Conservation (phyloP, 2,797 vertebrate species). For the Huso huso region DNA sequence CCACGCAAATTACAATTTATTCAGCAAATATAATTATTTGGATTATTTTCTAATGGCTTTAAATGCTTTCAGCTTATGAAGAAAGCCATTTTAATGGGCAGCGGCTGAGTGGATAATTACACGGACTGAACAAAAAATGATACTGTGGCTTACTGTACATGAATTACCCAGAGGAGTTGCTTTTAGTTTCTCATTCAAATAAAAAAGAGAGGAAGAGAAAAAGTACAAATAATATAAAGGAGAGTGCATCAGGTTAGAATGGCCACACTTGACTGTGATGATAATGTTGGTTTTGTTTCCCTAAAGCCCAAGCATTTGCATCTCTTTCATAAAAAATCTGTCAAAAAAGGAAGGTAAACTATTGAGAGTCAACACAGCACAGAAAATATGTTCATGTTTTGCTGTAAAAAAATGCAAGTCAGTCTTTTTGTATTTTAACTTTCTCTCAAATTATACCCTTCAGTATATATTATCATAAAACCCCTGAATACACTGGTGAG, state of each 20-base stretch:
- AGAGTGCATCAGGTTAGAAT: background rate
- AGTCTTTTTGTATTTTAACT: too few species aligned
- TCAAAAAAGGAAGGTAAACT: background rate
- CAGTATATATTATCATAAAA: too few species aligned
- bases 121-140: constrained; percentile 65
- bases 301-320: too few species aligned
- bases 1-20: constrained; percentile 70
- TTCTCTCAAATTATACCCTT: too few species aligned
- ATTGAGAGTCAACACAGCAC: background rate
- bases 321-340: background rate
- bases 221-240: constrained; percentile 26
- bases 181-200: constrained; percentile 61
- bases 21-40: constrained; percentile 72
- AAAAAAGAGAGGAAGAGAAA: constrained; percentile 44
- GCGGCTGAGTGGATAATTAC: constrained; percentile 79
- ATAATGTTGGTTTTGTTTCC: too few species aligned
- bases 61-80: constrained; percentile 65
- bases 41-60: constrained; percentile 69
- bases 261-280: too few species aligned
- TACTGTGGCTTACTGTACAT: constrained; percentile 43
- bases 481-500: too few species aligned
- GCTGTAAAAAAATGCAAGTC: too few species aligned
- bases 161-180: constrained; percentile 64
- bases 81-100: constrained; percentile 66
- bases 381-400: too few species aligned